Conservation (phyloP, 2,113 vertebrate species). For the Euleptes europaea region DNA sequence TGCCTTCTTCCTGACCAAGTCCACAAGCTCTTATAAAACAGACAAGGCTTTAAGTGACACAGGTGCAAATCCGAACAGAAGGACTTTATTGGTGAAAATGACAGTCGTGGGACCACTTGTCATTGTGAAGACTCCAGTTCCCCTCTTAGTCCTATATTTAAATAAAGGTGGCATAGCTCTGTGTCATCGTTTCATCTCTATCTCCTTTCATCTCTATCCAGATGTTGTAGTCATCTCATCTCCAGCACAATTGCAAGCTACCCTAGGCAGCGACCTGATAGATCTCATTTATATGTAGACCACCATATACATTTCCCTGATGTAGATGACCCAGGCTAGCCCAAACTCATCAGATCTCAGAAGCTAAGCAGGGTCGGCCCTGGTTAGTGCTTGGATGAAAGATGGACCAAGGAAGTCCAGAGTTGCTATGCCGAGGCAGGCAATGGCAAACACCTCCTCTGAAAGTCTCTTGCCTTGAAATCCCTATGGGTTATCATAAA, state of each 20-base stretch:
- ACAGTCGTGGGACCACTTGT: neutral
- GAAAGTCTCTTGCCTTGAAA: no score
- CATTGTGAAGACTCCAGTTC: neutral
- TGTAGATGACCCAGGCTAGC: no score
- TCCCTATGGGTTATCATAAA: no score
- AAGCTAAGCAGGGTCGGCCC: no score
- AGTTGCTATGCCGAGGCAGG: no score
- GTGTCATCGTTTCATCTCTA: neutral
- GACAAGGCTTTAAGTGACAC: neutral
- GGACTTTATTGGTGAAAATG: neutral
- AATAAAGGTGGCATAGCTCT: neutral
- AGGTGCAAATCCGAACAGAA: conserved; percentile 3
- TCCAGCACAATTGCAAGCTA: neutral
- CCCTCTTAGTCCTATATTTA: neutral
- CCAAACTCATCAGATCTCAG: no score
- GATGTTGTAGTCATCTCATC: neutral
- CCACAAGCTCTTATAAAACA: conserved; percentile 2
- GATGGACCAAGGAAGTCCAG: no score
- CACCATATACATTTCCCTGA: no score
- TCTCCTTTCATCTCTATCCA: neutral
- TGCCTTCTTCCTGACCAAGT: neutral
- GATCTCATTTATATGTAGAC: neutral
- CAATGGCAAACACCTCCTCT: no score
- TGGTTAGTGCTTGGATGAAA: no score
- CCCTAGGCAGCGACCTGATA: neutral